phyloP scores from a whole-genome alignment of 1,140 invertebrate species.

The Bombus fervidus region DNA sequence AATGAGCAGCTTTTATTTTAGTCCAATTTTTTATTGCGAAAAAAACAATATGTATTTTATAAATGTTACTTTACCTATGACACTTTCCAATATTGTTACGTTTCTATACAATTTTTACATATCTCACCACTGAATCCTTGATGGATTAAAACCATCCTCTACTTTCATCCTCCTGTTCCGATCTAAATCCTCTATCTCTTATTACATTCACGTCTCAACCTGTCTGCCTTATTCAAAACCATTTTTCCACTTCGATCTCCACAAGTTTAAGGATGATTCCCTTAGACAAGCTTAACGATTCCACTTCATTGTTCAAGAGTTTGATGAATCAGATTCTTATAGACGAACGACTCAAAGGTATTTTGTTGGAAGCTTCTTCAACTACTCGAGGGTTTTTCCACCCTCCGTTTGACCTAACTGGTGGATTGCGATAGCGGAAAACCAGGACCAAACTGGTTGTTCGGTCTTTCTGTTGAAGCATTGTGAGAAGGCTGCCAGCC shows the following conservation, averaged over 20 bases:
- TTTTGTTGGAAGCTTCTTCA: neutral
- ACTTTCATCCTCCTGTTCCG: neutral
- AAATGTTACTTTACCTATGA: no score
- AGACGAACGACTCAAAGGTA: conserved; percentile 26
- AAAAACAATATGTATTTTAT: no score
- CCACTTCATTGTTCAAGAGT: neutral
- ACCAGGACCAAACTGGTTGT: neutral
- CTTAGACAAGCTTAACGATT: neutral
- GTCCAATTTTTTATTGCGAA: no score
- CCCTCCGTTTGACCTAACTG: conserved; percentile 19
- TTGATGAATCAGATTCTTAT: conserved; percentile 11
- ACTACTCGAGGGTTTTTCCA: neutral
- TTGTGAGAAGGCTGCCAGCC: neutral
- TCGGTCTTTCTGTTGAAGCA: neutral
- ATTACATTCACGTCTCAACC: neutral
- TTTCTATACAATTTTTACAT: no score
- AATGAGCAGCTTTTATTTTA: no score
- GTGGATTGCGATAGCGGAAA: conserved; percentile 37
- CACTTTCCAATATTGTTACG: no score
- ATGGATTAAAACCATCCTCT: no score
- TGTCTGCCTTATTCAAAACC: neutral
- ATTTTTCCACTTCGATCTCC: neutral
- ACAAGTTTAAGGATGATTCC: neutral
- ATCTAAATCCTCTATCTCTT: neutral
- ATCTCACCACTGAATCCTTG: accelerated